Evolutionary conservation across 1,140 invertebrate species (phyloP).

Genomic region (Andrena cerasifolii): DNA sequence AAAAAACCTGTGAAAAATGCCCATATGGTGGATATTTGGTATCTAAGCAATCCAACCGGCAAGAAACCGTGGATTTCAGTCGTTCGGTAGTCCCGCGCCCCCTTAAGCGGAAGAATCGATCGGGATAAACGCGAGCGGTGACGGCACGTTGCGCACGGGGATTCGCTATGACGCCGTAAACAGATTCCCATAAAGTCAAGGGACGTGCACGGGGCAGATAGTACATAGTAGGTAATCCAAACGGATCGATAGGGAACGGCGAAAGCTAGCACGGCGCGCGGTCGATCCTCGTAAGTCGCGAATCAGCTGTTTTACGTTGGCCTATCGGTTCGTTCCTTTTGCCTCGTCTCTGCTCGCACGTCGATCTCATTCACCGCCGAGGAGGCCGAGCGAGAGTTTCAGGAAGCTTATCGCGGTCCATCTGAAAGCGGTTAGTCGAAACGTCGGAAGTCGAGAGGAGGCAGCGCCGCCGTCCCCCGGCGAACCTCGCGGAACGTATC

Average conservation of each 20-base stretch:
- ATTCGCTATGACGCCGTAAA: slow-evolving; percentile 41
- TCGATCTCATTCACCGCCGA: too few relatives aligned
- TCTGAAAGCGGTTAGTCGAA: slow-evolving; percentile 28
- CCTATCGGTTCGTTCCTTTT: too few relatives aligned
- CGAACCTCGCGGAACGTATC: slow-evolving; percentile 20
- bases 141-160: slow-evolving; percentile 1
- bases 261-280: background rate
- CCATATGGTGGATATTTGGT: too few relatives aligned
- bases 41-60: too few relatives aligned
- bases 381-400: too few relatives aligned
- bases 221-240: too few relatives aligned
- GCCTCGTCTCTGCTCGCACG: too few relatives aligned
- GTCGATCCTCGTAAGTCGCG: slow-evolving; percentile 40
- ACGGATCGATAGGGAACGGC: slow-evolving; percentile 6
- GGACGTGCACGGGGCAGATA: background rate
- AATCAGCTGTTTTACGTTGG: slow-evolving; percentile 21
- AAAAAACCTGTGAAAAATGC: too few relatives aligned
- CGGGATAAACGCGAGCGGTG: background rate
- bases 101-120: too few relatives aligned
- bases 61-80: too few relatives aligned
- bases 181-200: slow-evolving; percentile 19
- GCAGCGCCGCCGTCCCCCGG: background rate
- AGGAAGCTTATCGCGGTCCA: too few relatives aligned
- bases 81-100: too few relatives aligned
- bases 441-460: slow-evolving; percentile 28